Percentiles rank a stretch among this genome's conserved stretches.
These are phyloP conservation scores for Tetramorium alpestre DNA, from an alignment of 1,140 invertebrate species.

Conservation along the genomic window DNA sequence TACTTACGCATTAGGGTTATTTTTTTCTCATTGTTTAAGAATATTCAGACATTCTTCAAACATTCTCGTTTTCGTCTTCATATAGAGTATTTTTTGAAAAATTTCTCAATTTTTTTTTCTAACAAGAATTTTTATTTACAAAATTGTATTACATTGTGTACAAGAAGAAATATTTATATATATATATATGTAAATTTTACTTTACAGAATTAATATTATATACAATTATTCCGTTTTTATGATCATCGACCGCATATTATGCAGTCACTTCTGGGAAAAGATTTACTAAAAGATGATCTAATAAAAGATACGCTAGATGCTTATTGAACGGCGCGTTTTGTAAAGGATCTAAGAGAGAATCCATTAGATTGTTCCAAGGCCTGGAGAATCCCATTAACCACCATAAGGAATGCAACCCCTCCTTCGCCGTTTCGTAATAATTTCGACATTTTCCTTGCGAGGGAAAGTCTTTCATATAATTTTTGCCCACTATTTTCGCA, in stretches of 20 bases:
- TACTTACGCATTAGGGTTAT: neutral
- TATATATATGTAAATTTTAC: no score
- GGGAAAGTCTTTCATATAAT: conserved; percentile 54
- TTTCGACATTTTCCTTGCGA: conserved; percentile 62
- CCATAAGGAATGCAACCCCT: conserved; percentile 80
- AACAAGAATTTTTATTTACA: conserved; percentile 26
- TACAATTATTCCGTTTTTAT: conserved; percentile 15
- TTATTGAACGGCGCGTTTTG: conserved; percentile 82
- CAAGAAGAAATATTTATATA: conserved; percentile 8
- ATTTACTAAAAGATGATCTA: conserved; percentile 84
- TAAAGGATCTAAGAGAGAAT: conserved; percentile 80
- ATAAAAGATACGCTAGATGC: conserved; percentile 84
- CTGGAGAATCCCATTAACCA: conserved; percentile 79
- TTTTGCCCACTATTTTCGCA: conserved; percentile 75
- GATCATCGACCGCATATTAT: neutral
- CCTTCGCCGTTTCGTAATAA: conserved; percentile 78
- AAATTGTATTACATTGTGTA: neutral
- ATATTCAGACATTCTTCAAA: neutral
- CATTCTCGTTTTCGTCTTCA: neutral
- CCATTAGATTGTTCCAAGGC: conserved; percentile 81
- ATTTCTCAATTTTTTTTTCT: neutral
- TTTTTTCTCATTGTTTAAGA: neutral
- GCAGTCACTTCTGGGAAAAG: conserved; percentile 84
- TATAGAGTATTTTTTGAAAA: neutral
- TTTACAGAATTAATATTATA: conserved; percentile 27